A percentile compares a stretch with the other conserved stretches of the same genome.
phyloP scores from a whole-genome alignment of 92 coral and sea anemone species.

The Muricea muricata region DNA sequence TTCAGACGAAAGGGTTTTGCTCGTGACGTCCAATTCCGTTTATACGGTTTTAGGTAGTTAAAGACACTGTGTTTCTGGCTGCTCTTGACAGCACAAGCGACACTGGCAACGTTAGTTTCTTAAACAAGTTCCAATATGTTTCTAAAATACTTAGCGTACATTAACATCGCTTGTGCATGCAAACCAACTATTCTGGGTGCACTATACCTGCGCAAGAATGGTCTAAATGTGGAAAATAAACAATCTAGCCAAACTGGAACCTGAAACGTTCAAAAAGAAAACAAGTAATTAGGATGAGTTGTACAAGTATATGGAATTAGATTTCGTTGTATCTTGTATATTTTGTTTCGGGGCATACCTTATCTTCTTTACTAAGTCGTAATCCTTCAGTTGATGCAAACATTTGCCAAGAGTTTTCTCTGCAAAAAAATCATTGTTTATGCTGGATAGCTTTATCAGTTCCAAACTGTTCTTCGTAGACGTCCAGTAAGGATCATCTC shows the following conservation, averaged over 20 bases:
- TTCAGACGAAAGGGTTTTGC: no score
- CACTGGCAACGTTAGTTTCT: no score
- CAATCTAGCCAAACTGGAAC: slow-evolving; percentile 94
- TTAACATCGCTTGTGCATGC: no score
- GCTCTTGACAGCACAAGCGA: no score
- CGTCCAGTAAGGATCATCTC: not conserved
- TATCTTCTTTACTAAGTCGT: slow-evolving; percentile 27
- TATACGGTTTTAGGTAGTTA: no score
- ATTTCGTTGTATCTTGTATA: not conserved
- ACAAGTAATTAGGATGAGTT: not conserved
- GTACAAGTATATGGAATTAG: not conserved
- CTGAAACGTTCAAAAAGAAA: slow-evolving; percentile 53
- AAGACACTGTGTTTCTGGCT: no score
- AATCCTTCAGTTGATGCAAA: slow-evolving; percentile 35
- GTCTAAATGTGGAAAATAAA: slow-evolving; percentile 75
- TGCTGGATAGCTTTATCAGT: not conserved
- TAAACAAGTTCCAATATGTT: no score
- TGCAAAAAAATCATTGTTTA: not conserved
- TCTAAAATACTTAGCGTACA: no score
- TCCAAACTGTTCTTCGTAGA: not conserved
- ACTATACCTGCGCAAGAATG: slow-evolving; percentile 74
- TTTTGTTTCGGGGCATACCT: not conserved
- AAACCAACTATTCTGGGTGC: no score
- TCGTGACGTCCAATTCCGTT: no score
- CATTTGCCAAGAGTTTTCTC: slow-evolving; percentile 45